A percentile compares a stretch with the other conserved stretches of the same genome.
Evolutionary conservation across 2,888 invertebrate species (phyloP).

Genomic region (Acleris laterana): DNA sequence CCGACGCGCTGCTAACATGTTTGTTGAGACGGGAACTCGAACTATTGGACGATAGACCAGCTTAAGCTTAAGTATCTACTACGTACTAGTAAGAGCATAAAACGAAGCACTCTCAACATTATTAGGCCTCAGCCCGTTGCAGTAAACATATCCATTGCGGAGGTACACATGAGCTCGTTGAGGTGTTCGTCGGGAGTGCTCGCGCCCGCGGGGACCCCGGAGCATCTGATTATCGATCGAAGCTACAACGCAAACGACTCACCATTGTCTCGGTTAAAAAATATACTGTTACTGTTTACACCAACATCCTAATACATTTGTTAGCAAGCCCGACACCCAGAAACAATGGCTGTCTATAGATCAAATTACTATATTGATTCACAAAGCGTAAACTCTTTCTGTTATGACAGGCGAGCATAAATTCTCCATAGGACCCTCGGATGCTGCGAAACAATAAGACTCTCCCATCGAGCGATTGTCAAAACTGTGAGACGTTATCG

Average conservation of each 20-base stretch:
- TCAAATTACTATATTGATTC: slow-evolving; percentile 81
- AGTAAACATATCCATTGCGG: slow-evolving; percentile 16
- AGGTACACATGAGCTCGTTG: slow-evolving; percentile 37
- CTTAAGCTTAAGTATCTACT: slow-evolving; percentile 7
- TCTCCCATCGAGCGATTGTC: slow-evolving; percentile 68
- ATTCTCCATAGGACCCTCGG: slow-evolving; percentile 78
- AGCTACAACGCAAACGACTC: slow-evolving; percentile 40
- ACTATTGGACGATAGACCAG: not conserved
- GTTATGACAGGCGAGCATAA: slow-evolving; percentile 83
- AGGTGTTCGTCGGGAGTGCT: slow-evolving; percentile 40
- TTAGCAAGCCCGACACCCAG: slow-evolving; percentile 76
- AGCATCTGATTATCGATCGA: slow-evolving; percentile 29
- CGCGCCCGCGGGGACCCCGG: slow-evolving; percentile 21
- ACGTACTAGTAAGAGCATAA: not conserved
- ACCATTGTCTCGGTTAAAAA: slow-evolving; percentile 66
- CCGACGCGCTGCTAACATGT: not conserved
- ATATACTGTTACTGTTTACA: slow-evolving; percentile 63
- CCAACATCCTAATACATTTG: slow-evolving; percentile 74
- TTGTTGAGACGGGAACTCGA: not conserved
- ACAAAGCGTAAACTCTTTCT: slow-evolving; percentile 83
- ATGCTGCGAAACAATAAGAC: slow-evolving; percentile 79
- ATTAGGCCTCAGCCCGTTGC: slow-evolving; percentile 8
- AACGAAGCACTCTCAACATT: slow-evolving; percentile 5
- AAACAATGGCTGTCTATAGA: slow-evolving; percentile 77
- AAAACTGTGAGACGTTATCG: slow-evolving; percentile 75